Base-by-base conservation (phyloP, 2,113 vertebrate species). In the Climacteris rufus region DNA sequence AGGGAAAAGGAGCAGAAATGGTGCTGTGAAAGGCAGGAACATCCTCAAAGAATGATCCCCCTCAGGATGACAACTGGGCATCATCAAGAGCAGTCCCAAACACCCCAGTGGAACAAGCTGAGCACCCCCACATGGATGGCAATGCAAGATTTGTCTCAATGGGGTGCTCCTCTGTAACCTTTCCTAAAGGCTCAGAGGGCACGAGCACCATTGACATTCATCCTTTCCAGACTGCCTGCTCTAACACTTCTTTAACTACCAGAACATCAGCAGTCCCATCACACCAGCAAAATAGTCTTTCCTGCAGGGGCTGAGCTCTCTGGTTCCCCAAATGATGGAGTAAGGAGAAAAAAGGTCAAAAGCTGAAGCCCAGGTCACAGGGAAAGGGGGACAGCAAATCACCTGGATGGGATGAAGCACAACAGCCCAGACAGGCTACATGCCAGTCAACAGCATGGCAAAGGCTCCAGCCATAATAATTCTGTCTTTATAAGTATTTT, bases 151-250 rank as follows among this genome's bases (percentile, higher is more conserved):
- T 71, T 52, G 35, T 60, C 90, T 75, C 87, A 8, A 0, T 0
- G 21, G 72, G 42, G 27, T 18, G 22, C 21, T 93, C 49, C 40
- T 24, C 84, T 39, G 13, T 9, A 14, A 69, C 61, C 65, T 57
- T 71, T 86, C 70, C 74, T 40, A 87, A 87, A 72, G 16, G 33
- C 60, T 54, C 4, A 13, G 54, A 61, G 66, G 78, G 25, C 17
- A 82, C 0, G 0, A 78, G 44, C 77, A 70, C 80, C 56, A 70
- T 7, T 0, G 0, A 50, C 77, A 47, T 49, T 71, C 63, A 72
- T 80, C 75, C 82, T 93, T 69, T 72, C 74, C 82, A 85, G 8
- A 20, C 44, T 71, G 74, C 52, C 79, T 82, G 61, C 61, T 94
- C 35, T 25, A 54, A 93, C 11, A 44, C 9, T 80, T 47, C 0